A percentile compares a stretch with the other conserved stretches of the same genome.
Conservation (phyloP, 2,797 vertebrate genomes). For the Chaetodon trifasciatus region DNA sequence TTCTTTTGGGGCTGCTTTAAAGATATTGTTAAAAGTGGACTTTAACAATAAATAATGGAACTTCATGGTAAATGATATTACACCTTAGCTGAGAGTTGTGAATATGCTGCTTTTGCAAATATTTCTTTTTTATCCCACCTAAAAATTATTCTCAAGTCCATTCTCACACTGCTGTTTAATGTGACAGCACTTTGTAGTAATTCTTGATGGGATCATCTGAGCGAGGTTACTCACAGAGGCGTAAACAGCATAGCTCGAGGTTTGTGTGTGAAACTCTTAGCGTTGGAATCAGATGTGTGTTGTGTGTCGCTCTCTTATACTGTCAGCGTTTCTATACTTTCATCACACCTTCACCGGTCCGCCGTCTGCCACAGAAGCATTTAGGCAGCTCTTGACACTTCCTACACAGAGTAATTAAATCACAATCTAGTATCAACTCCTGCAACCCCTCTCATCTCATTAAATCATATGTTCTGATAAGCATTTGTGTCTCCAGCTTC, state of each 20-base stretch:
- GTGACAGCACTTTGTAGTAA: constrained; percentile 70
- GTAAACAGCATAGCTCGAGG: constrained; percentile 47
- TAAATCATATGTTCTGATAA: constrained; percentile 38
- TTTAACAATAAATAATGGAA: constrained; percentile 14
- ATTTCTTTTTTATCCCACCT: constrained; percentile 28
- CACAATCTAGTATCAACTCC: constrained; percentile 54
- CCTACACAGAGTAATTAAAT: constrained; percentile 68
- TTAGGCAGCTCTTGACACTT: constrained; percentile 67
- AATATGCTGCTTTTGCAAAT: constrained; percentile 29
- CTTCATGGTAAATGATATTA: constrained; percentile 12
- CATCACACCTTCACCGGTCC: constrained; percentile 61
- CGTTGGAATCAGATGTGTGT: constrained; percentile 52
- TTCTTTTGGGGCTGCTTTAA: constrained; percentile 11
- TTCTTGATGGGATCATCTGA: constrained; percentile 60
- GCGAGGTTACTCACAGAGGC: constrained; percentile 50
- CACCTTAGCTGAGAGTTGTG: constrained; percentile 5
- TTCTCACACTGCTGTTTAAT: constrained; percentile 52
- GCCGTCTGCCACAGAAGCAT: constrained; percentile 55
- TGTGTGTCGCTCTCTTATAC: constrained; percentile 56
- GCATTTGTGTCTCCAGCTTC: constrained; percentile 28
- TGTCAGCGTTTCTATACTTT: constrained; percentile 73
- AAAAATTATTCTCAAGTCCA: constrained; percentile 43
- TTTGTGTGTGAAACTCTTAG: constrained; percentile 52
- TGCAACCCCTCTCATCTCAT: constrained; percentile 45
- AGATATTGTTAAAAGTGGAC: not conserved